phyloP scores from a whole-genome alignment of 2,797 vertebrate species.

The Chloroceryle inda region DNA sequence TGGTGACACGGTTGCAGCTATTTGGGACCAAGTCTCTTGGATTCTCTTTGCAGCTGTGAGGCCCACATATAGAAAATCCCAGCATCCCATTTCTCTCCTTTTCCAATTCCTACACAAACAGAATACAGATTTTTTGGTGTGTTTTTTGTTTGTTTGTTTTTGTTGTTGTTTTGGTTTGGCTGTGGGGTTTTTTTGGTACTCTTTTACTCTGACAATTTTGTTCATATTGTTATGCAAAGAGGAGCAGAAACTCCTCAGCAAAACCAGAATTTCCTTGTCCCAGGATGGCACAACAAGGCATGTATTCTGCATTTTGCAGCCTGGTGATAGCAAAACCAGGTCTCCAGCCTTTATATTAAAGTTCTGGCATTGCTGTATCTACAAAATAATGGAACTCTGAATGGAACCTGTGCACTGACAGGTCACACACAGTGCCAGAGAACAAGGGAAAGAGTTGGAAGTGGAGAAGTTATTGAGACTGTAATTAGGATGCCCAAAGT shows the following conservation, averaged over 20 bases:
- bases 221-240: background rate
- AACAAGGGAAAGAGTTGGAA: background rate
- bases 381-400: background rate
- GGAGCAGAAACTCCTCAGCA: background rate
- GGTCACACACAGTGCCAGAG: background rate
- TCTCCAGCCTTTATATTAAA: background rate
- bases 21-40: background rate
- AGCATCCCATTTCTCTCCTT: background rate
- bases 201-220: background rate
- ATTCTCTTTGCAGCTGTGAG: background rate
- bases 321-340: background rate
- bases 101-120: background rate
- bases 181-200: background rate
- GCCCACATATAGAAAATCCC: background rate
- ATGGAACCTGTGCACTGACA: background rate
- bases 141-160: too few relatives aligned
- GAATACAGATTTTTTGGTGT: background rate
- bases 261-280: background rate
- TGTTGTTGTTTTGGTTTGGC: too few relatives aligned
- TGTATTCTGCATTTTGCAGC: background rate
- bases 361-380: background rate
- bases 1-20: background rate
- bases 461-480: background rate
- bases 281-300: background rate
- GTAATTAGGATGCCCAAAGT: background rate